A percentile compares a stretch with the other conserved stretches of the same genome.
Evolutionary conservation across 2,888 invertebrate species (phyloP).

Genomic region (Stenchaetothrips biformis): DNA sequence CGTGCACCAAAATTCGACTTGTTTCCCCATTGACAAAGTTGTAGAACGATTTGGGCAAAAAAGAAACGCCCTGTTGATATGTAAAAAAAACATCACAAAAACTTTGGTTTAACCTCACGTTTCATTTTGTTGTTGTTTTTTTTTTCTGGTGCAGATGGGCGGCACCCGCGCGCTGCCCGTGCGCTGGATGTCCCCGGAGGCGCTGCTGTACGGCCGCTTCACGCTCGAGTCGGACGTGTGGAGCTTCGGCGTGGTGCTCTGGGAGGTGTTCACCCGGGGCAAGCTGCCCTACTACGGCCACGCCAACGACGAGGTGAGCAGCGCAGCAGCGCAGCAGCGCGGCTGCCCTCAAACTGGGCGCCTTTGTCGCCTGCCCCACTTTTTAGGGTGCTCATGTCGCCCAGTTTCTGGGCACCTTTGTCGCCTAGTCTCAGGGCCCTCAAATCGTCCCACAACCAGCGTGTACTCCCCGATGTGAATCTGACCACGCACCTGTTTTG

Average conservation of each 20-base stretch:
- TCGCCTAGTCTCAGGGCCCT: too few relatives aligned
- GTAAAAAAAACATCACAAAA: too few relatives aligned
- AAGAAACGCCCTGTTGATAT: too few relatives aligned
- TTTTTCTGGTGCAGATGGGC: conserved; percentile 52
- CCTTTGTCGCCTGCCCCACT: too few relatives aligned
- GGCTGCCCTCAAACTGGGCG: neutral
- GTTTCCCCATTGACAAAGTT: too few relatives aligned
- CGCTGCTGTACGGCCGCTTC: conserved; percentile 82
- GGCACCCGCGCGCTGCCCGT: conserved; percentile 78
- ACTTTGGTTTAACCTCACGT: too few relatives aligned
- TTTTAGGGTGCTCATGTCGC: too few relatives aligned
- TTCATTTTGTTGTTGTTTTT: neutral
- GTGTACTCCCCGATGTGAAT: neutral
- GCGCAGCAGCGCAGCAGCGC: neutral
- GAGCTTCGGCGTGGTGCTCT: conserved; percentile 88
- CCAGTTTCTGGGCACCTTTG: too few relatives aligned
- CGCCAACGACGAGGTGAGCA: conserved; percentile 71
- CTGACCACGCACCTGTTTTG: conserved; percentile 23
- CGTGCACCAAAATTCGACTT: too few relatives aligned
- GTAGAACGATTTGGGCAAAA: too few relatives aligned
- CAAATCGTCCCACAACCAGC: neutral
- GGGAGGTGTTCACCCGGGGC: conserved; percentile 92
- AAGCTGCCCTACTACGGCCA: conserved; percentile 89
- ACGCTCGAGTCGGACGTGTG: conserved; percentile 89
- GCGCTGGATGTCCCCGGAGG: conserved; percentile 95